Percentiles rank a stretch among this genome's conserved stretches.
phyloP scores from a whole-genome alignment of 2,113 vertebrate species.

The Dolichotis patagonum region DNA sequence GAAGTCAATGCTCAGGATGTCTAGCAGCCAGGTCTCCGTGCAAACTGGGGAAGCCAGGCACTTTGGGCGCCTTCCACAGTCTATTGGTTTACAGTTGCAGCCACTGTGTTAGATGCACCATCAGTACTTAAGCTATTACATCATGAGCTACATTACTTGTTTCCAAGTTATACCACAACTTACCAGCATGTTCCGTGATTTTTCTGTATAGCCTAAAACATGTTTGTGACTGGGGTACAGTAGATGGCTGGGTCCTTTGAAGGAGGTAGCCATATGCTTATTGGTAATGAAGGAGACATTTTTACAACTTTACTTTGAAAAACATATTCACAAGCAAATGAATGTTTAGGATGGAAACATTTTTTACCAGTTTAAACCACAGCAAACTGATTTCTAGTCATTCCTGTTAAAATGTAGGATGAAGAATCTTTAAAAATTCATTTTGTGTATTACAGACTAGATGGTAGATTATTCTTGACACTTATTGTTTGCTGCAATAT shows the following conservation, averaged over 20 bases:
- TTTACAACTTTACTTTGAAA: conserved; percentile 22
- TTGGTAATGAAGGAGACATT: neutral
- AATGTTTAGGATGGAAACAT: neutral
- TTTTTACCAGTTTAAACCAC: neutral
- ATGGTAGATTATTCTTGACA: neutral
- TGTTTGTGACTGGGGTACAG: neutral
- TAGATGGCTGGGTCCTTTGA: neutral
- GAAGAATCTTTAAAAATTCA: neutral
- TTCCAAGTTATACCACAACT: neutral
- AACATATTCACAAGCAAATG: conserved; percentile 12
- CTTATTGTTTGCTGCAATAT: neutral
- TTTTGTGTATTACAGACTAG: neutral
- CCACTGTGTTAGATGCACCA: neutral
- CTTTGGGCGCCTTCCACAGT: fast-evolving
- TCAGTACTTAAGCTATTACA: neutral
- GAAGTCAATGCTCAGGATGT: neutral
- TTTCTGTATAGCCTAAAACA: neutral
- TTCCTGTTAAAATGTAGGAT: neutral
- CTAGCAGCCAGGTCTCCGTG: neutral
- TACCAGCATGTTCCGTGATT: neutral
- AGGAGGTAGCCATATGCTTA: neutral
- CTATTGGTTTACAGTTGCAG: neutral
- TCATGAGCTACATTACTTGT: neutral
- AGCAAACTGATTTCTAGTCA: neutral
- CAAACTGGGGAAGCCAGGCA: neutral